These are phyloP conservation scores for Aphidius gifuensis DNA, from an alignment of 1,140 invertebrate genomes.

Conservation along the genomic window DNA sequence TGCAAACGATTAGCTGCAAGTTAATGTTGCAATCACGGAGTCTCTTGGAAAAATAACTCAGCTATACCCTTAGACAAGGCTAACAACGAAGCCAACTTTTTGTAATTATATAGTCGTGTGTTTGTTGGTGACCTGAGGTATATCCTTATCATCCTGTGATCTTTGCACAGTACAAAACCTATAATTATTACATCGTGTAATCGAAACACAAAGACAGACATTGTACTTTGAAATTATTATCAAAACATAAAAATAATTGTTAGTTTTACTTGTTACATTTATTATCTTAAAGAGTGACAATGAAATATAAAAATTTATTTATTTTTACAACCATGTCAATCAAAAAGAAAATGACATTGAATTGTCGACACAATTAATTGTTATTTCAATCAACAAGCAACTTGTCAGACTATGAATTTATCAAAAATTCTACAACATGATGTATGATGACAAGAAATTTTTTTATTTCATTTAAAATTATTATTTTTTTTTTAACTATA, in stretches of 20 bases:
- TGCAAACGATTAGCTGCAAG: slow-evolving; percentile 18
- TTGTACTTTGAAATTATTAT: neutral
- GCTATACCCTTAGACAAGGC: neutral
- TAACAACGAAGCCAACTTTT: neutral
- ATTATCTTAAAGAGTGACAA: no score
- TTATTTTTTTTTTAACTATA: no score
- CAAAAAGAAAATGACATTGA: no score
- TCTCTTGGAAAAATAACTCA: slow-evolving; percentile 20
- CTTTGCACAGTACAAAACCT: slow-evolving; percentile 10
- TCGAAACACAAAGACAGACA: neutral
- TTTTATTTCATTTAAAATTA: no score
- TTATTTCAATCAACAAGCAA: no score
- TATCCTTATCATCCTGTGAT: slow-evolving; percentile 24
- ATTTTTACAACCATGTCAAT: no score
- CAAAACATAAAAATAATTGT: neutral
- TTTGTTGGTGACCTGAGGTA: slow-evolving; percentile 15
- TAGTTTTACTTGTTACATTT: neutral
- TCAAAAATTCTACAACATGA: no score
- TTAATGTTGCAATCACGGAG: slow-evolving; percentile 10
- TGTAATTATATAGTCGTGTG: slow-evolving; percentile 23
- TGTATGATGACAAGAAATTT: no score
- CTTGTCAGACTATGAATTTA: no score
- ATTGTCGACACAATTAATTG: no score
- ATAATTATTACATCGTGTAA: slow-evolving; percentile 15
- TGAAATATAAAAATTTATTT: no score